Conservation (phyloP, 2,113 vertebrate genomes). For the Paratilapia polleni region DNA sequence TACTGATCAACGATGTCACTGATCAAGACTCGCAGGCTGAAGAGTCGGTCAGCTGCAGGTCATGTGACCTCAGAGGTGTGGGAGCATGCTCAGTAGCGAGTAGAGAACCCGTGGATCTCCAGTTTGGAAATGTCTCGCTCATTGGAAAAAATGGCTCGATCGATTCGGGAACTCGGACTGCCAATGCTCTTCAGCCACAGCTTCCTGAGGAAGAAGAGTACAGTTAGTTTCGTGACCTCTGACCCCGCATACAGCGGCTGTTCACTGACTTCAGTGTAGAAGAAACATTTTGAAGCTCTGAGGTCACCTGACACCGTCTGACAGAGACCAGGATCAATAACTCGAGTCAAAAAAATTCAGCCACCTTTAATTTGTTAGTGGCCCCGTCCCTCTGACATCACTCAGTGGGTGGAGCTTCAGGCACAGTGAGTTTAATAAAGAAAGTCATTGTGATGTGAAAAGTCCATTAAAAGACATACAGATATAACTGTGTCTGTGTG, state of each 20-base stretch:
- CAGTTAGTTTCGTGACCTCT: not conserved
- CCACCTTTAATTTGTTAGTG: too few relatives aligned
- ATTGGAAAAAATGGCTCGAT: conserved; percentile 84
- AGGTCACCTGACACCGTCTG: not conserved
- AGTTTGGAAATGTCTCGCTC: conserved; percentile 86
- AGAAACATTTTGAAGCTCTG: not conserved
- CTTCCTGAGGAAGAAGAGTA: conserved; percentile 78
- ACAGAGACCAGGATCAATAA: too few relatives aligned
- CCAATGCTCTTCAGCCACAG: conserved; percentile 87
- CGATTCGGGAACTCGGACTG: conserved; percentile 90
- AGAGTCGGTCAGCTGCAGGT: not conserved
- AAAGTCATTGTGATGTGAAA: too few relatives aligned
- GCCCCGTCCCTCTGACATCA: not conserved
- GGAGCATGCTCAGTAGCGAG: conserved; percentile 80
- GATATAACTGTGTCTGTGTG: not conserved
- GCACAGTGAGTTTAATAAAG: too few relatives aligned
- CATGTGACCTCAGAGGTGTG: not conserved
- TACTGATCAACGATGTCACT: not conserved
- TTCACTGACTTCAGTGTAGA: not conserved
- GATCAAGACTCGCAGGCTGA: not conserved
- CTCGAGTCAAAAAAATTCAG: too few relatives aligned
- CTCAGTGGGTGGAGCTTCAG: not conserved
- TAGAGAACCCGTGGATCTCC: conserved; percentile 85
- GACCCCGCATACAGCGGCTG: not conserved
- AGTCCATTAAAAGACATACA: not conserved